These are phyloP conservation scores for Mesocricetus auratus DNA, from an alignment of 2,113 vertebrate genomes.

Conservation along the genomic window DNA sequence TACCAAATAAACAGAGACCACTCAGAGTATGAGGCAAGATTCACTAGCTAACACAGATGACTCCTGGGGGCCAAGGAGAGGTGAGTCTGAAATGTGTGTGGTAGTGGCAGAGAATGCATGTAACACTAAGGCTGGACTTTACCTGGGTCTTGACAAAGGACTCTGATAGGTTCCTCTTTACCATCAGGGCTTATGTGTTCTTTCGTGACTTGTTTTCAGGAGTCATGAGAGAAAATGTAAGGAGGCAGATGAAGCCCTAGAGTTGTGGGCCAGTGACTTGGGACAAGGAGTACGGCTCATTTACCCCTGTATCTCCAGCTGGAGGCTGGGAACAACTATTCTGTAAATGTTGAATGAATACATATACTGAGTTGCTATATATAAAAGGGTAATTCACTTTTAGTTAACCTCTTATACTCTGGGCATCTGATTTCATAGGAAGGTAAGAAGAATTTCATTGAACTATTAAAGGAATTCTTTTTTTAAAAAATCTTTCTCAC, in stretches of 20 bases:
- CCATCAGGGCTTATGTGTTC: background rate
- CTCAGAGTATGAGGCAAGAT: constrained; percentile 52
- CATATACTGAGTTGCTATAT: background rate
- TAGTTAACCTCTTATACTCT: background rate
- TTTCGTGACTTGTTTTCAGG: background rate
- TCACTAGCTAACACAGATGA: constrained; percentile 40
- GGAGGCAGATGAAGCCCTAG: background rate
- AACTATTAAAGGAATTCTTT: background rate
- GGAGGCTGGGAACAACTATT: background rate
- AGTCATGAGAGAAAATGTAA: background rate
- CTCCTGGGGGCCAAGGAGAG: constrained; percentile 4
- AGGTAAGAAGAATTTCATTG: constrained; percentile 10
- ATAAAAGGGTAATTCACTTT: constrained; percentile 13
- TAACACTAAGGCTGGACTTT: background rate
- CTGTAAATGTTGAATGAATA: background rate
- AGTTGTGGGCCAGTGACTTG: background rate
- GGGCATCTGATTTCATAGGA: background rate
- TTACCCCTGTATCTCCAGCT: background rate
- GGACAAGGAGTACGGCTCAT: background rate
- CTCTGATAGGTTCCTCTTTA: background rate
- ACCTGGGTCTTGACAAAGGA: background rate
- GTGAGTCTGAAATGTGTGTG: background rate
- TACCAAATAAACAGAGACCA: constrained; percentile 58
- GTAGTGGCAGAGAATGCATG: background rate
- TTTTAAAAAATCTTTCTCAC: constrained; percentile 11